Percentiles rank a stretch among this genome's conserved stretches.
Conservation (phyloP, 2,113 vertebrate genomes). For the Nothobranchius kuhntae region DNA sequence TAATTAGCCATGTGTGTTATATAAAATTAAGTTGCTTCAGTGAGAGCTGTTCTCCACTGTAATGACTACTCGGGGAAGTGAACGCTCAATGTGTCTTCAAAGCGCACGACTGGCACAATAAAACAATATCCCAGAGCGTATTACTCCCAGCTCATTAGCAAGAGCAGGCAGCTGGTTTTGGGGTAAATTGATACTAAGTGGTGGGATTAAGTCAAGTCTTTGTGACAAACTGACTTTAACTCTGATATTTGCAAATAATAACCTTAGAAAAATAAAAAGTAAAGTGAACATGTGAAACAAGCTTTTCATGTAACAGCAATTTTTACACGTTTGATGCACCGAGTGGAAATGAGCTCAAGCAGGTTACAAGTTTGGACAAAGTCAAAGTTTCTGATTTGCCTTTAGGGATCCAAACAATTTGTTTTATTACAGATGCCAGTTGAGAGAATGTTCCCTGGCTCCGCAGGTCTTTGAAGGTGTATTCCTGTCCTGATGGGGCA, state of each 20-base stretch:
- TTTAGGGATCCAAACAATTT: conserved; percentile 16
- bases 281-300: conserved; percentile 2
- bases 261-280: conserved; percentile 48
- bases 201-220: conserved; percentile 55
- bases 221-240: conserved; percentile 46
- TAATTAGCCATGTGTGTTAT: conserved; percentile 39
- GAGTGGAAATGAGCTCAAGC: conserved; percentile 7
- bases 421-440: conserved; percentile 20
- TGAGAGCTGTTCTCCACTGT: conserved; percentile 21
- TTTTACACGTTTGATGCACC: conserved; percentile 3
- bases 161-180: conserved; percentile 56
- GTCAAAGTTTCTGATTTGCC: conserved; percentile 28
- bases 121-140: conserved; percentile 52
- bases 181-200: conserved; percentile 71
- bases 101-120: conserved; percentile 68
- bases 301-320: not conserved
- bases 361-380: conserved; percentile 26
- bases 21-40: conserved; percentile 21
- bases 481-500: not conserved
- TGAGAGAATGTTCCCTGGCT: conserved; percentile 7
- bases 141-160: conserved; percentile 72
- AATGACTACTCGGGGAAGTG: conserved; percentile 28
- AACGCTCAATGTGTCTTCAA: conserved; percentile 56
- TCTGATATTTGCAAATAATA: conserved; percentile 19
- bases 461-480: not conserved